Evolutionary conservation across 2,113 vertebrate genomes (phyloP).

Genomic region (Plecturocebus donacophilus): DNA sequence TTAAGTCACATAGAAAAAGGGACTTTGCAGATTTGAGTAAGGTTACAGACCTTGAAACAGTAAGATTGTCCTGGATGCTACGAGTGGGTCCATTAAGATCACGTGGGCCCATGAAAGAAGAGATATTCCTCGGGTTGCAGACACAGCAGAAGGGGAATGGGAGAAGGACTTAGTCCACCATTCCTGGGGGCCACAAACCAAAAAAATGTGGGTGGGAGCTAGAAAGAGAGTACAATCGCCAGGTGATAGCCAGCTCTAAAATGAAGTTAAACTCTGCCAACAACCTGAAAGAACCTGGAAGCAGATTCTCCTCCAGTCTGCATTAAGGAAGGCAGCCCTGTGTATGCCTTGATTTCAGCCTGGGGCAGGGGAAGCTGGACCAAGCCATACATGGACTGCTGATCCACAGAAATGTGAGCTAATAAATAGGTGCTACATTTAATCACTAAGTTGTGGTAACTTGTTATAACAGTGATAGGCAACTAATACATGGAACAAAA

Average conservation of each 20-base stretch:
- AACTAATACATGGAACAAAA: background rate
- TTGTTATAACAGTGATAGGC: background rate
- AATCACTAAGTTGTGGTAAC: background rate
- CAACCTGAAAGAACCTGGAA: background rate
- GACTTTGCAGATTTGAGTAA: background rate
- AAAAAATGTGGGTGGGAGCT: background rate
- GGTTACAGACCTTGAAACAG: background rate
- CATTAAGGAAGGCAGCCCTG: rapidly evolving
- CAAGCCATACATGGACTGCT: rapidly evolving
- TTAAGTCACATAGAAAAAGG: background rate
- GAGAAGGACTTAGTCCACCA: rapidly evolving
- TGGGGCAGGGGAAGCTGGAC: background rate
- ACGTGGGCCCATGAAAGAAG: background rate
- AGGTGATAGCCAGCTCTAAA: background rate
- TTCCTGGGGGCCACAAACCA: background rate
- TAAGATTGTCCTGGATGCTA: background rate
- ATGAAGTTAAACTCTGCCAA: background rate
- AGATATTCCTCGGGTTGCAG: background rate
- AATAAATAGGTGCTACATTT: background rate
- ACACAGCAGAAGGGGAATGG: background rate
- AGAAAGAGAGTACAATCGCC: background rate
- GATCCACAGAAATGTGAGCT: background rate
- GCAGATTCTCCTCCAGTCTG: rapidly evolving
- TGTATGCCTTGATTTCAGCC: rapidly evolving
- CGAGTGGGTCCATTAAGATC: background rate